Percentiles rank a stretch among this genome's conserved stretches.
Conservation (phyloP, 2,888 invertebrate species). For the Operophtera brumata region DNA sequence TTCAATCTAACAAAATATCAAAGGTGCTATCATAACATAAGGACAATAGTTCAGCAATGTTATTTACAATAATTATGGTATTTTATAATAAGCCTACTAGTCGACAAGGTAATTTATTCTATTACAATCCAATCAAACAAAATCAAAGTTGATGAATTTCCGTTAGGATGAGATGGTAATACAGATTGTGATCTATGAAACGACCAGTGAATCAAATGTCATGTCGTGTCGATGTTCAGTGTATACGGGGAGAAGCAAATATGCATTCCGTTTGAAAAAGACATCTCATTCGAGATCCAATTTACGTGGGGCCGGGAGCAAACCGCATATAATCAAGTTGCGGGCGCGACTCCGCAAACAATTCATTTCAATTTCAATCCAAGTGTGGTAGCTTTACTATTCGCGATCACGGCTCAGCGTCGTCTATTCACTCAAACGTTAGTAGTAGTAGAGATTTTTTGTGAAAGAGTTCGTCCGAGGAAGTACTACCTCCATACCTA, state of each 20-base stretch:
- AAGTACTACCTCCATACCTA: too few species aligned
- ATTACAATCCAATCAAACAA: conserved; percentile 24
- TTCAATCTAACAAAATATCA: conserved; percentile 3
- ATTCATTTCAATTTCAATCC: conserved; percentile 72
- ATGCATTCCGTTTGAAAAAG: conserved; percentile 54
- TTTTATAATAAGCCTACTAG: conserved; percentile 9
- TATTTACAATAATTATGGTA: background rate
- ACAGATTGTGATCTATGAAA: conserved; percentile 17
- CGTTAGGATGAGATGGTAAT: conserved; percentile 10
- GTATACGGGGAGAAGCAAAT: conserved; percentile 36
- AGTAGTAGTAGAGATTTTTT: too few species aligned
- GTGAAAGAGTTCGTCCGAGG: too few species aligned
- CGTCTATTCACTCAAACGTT: conserved; percentile 19
- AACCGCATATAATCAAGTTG: conserved; percentile 62
- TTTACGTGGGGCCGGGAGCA: conserved; percentile 55
- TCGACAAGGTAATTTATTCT: conserved; percentile 19
- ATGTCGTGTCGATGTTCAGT: conserved; percentile 5
- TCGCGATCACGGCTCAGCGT: conserved; percentile 36
- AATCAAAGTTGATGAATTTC: conserved; percentile 21
- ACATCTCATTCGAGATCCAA: conserved; percentile 70
- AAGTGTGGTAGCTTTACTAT: conserved; percentile 49
- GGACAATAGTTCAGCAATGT: background rate
- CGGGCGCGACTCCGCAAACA: conserved; percentile 65
- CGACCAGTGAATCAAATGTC: conserved; percentile 13
- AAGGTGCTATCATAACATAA: conserved; percentile 3